A percentile compares a stretch with the other conserved stretches of the same genome.
Evolutionary conservation across 2,797 vertebrate genomes (phyloP).

Genomic region (Amphiprion clarkii): DNA sequence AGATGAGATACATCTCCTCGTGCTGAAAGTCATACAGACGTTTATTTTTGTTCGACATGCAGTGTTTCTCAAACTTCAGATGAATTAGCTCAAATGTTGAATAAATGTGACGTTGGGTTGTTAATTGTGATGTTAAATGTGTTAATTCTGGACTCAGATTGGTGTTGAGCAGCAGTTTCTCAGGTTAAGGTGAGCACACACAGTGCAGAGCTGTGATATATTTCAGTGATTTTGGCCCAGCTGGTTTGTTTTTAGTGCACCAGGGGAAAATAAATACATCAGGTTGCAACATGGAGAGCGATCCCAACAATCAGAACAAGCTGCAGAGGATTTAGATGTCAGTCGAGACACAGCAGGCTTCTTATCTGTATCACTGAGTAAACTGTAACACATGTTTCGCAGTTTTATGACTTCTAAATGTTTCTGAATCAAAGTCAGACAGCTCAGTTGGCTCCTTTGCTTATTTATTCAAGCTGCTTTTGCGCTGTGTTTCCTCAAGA

Average conservation of each 20-base stretch:
- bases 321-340: not conserved
- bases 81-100: not conserved
- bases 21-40: not conserved
- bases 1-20: not conserved
- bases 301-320: not conserved
- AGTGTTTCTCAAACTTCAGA: not conserved
- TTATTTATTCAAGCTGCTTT: not conserved
- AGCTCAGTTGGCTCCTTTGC: not conserved
- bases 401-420: not conserved
- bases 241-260: no score
- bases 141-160: not conserved
- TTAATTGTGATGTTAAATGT: not conserved
- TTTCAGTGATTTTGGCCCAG: not conserved
- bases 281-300: no score
- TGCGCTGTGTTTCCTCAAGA: constrained; percentile 22
- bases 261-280: no score
- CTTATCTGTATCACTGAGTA: not conserved
- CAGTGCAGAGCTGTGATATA: not conserved
- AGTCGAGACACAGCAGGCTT: not conserved
- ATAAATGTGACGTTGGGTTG: not conserved
- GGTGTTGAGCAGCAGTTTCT: not conserved
- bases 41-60: not conserved
- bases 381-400: not conserved
- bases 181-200: not conserved
- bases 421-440: not conserved